Percentiles rank a stretch among this genome's conserved stretches.
Evolutionary conservation across 2,113 vertebrate species (phyloP).

Genomic region (Gambusia holbrooki): DNA sequence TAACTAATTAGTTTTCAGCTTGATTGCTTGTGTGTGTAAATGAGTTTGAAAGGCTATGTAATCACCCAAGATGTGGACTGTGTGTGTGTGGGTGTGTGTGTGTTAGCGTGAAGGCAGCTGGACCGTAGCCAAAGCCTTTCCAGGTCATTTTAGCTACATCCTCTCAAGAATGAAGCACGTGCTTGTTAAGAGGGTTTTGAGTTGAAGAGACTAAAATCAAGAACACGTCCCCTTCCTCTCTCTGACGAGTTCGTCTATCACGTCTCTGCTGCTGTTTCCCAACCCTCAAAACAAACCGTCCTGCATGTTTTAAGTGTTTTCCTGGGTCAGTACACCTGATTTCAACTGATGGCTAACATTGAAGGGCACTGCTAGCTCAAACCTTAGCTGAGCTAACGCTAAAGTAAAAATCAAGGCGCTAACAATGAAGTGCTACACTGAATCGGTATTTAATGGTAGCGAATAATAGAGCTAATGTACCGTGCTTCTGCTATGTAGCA

Average conservation of each 20-base stretch:
- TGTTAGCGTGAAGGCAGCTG: slow-evolving; percentile 59
- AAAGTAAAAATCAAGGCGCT: no score
- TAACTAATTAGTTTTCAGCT: slow-evolving; percentile 75
- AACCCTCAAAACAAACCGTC: no score
- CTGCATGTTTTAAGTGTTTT: no score
- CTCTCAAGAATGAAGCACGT: slow-evolving; percentile 73
- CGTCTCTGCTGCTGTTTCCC: no score
- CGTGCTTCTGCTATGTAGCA: no score
- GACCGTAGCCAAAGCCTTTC: slow-evolving; percentile 70
- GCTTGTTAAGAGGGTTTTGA: slow-evolving; percentile 44
- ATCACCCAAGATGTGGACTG: slow-evolving; percentile 68
- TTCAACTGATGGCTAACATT: no score
- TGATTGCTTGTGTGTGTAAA: slow-evolving; percentile 73
- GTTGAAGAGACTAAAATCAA: slow-evolving; percentile 30
- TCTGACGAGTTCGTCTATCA: neutral
- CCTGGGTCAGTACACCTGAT: no score
- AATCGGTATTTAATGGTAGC: no score
- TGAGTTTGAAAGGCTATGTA: slow-evolving; percentile 76
- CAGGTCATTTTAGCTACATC: slow-evolving; percentile 67
- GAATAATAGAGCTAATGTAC: no score
- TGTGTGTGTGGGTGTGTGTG: slow-evolving; percentile 34
- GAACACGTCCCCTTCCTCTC: slow-evolving; percentile 26
- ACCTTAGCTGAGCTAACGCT: no score
- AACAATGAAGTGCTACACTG: no score
- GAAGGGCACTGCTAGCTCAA: no score